These are phyloP conservation scores for Menura novaehollandiae DNA, from an alignment of 2,113 vertebrate species.

Conservation along the genomic window DNA sequence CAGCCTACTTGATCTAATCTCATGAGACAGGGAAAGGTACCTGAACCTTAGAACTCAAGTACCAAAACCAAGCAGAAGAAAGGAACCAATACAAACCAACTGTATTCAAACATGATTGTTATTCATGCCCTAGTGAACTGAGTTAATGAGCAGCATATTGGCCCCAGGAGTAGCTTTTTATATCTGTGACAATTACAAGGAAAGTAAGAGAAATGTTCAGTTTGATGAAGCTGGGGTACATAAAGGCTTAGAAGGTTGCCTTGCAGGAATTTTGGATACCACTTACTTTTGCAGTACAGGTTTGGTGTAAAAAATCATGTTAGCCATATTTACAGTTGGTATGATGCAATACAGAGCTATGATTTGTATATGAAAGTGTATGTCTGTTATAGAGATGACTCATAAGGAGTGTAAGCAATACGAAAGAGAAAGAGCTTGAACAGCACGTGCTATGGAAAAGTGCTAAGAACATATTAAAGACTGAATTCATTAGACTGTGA, in stretches of 20 bases:
- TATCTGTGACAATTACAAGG: not conserved
- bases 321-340: not conserved
- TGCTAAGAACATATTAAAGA: not conserved
- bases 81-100: not conserved
- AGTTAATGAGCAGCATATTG: not conserved
- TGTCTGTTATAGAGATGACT: not conserved
- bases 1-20: not conserved
- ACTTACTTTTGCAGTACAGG: not conserved
- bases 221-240: not conserved
- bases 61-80: not conserved
- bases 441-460: not conserved
- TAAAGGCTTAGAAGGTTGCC: not conserved
- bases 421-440: not conserved
- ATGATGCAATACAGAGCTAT: not conserved
- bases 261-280: not conserved
- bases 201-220: not conserved
- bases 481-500: not conserved
- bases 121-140: not conserved
- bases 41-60: not conserved
- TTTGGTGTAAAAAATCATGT: not conserved
- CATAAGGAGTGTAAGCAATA: not conserved
- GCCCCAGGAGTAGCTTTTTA: not conserved
- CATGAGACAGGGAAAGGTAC: not conserved
- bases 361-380: not conserved
- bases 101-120: not conserved